A percentile compares a stretch with the other conserved stretches of the same genome.
Conservation (phyloP, 2,888 invertebrate genomes). For the Ceraclea dissimilis region DNA sequence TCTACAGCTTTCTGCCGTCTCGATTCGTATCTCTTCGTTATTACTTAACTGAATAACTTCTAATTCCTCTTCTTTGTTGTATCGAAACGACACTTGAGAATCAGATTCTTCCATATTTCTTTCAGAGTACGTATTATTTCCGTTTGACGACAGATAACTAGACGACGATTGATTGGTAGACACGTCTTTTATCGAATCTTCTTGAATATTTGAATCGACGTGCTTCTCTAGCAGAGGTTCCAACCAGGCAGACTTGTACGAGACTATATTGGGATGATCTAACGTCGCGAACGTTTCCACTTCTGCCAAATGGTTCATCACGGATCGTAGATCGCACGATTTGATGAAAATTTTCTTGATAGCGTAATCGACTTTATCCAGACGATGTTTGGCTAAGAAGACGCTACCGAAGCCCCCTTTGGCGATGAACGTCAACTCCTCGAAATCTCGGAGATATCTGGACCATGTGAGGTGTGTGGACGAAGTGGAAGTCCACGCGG, state of each 20-base stretch:
- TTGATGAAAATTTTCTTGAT: slow-evolving; percentile 68
- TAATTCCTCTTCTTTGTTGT: background rate
- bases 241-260: slow-evolving; percentile 79
- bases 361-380: slow-evolving; percentile 73
- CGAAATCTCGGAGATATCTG: slow-evolving; percentile 61
- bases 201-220: slow-evolving; percentile 34
- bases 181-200: slow-evolving; percentile 31
- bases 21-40: background rate
- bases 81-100: slow-evolving; percentile 17
- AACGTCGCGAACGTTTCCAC: slow-evolving; percentile 73
- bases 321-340: slow-evolving; percentile 54
- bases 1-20: slow-evolving; percentile 9
- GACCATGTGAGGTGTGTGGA: slow-evolving; percentile 50
- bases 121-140: background rate
- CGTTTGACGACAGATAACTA: slow-evolving; percentile 11
- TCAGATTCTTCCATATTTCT: slow-evolving; percentile 11
- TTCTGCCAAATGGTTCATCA: slow-evolving; percentile 62
- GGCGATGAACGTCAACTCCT: slow-evolving; percentile 61
- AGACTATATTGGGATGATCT: slow-evolving; percentile 72
- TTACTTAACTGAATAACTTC: no score
- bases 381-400: slow-evolving; percentile 63
- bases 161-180: slow-evolving; percentile 9
- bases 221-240: slow-evolving; percentile 51
- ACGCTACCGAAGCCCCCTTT: slow-evolving; percentile 73
- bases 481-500: slow-evolving; percentile 44